phyloP scores from a whole-genome alignment of 2,888 invertebrate genomes.

The Syrista parreyssii region DNA sequence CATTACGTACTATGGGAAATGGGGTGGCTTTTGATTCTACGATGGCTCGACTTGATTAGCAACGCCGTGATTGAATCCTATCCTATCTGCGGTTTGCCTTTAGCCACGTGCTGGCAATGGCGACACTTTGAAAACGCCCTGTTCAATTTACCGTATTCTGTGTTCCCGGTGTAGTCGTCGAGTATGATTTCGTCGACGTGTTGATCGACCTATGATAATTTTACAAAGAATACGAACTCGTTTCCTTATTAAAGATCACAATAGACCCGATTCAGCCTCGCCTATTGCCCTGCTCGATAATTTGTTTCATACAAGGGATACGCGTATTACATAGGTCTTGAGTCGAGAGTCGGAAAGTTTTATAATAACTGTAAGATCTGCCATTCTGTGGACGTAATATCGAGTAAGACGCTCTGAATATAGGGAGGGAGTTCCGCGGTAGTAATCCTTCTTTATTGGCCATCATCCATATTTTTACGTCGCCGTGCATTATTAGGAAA shows the following conservation, averaged over 20 bases:
- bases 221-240: neutral
- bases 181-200: neutral
- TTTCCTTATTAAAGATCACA: neutral
- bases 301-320: neutral
- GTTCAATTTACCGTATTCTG: neutral
- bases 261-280: neutral
- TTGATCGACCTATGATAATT: neutral
- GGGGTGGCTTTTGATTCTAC: constrained; percentile 19
- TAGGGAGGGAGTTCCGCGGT: neutral
- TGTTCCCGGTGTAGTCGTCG: neutral
- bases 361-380: neutral
- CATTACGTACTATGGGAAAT: constrained; percentile 14
- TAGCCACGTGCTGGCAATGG: neutral
- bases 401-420: neutral
- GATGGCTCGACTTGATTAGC: constrained; percentile 24
- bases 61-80: neutral
- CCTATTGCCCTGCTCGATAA: neutral
- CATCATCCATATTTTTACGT: neutral
- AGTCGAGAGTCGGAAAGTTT: neutral
- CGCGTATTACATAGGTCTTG: neutral
- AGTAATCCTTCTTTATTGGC: neutral
- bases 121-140: neutral
- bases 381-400: neutral
- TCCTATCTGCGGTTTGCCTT: neutral
- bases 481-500: neutral